Evolutionary conservation across 2,113 vertebrate species (phyloP).

Genomic region (Campylorhamphus procurvoides): DNA sequence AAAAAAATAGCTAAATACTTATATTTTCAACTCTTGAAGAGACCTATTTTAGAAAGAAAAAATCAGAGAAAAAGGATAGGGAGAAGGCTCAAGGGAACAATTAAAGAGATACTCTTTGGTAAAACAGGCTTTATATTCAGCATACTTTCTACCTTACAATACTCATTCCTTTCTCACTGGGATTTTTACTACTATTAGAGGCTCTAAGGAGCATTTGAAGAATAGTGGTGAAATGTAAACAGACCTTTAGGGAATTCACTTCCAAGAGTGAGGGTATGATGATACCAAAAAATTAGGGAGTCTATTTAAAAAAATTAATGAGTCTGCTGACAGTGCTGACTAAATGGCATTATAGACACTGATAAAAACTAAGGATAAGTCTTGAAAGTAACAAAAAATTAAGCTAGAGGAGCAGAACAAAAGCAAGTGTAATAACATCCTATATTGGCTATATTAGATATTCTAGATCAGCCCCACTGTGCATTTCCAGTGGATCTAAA

Average conservation of each 20-base stretch:
- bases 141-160: background rate
- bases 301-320: background rate
- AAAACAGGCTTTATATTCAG: background rate
- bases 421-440: background rate
- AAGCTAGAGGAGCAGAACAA: background rate
- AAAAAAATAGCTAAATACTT: background rate
- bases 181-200: background rate
- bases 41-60: background rate
- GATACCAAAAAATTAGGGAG: background rate
- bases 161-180: background rate
- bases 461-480: background rate
- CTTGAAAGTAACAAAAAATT: background rate
- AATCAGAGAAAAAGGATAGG: background rate
- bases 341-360: background rate
- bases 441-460: background rate
- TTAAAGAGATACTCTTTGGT: background rate
- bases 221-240: background rate
- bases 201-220: background rate
- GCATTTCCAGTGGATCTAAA: background rate
- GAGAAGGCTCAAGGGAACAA: background rate
- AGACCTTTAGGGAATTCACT: background rate
- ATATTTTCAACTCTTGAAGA: background rate
- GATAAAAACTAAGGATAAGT: background rate
- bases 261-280: background rate
- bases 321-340: background rate